A percentile compares a stretch with the other conserved stretches of the same genome.
Conservation (phyloP, 2,888 invertebrate genomes). For the Bellardia pandia region DNA sequence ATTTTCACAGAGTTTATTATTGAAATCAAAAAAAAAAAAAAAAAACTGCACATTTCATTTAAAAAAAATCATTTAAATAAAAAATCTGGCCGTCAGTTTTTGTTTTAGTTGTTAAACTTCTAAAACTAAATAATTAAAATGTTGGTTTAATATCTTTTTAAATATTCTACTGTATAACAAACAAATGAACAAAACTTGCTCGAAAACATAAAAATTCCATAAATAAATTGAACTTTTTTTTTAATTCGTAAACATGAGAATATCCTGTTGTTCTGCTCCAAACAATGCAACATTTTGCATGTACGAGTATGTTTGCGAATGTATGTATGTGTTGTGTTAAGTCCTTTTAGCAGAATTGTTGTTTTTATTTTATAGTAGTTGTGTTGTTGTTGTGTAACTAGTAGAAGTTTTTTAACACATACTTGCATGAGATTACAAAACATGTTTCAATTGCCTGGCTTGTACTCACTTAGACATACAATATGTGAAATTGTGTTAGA, state of each 20-base stretch:
- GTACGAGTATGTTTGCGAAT: not conserved
- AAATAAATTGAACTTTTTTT: conserved; percentile 55
- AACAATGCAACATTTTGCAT: conserved; percentile 39
- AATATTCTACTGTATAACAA: not conserved
- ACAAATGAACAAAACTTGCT: not conserved
- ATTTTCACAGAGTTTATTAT: too few species aligned
- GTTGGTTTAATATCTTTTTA: conserved; percentile 3
- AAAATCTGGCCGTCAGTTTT: too few species aligned
- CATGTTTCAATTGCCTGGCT: conserved; percentile 51
- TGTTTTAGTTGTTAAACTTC: too few species aligned
- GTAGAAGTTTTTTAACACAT: conserved; percentile 44
- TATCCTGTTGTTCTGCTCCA: conserved; percentile 39
- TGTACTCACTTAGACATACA: not conserved
- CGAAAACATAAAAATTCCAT: not conserved
- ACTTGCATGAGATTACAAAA: conserved; percentile 53
- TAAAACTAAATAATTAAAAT: not conserved
- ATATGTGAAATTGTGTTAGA: not conserved
- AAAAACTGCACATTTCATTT: too few species aligned
- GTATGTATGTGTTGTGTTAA: not conserved
- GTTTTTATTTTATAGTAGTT: not conserved
- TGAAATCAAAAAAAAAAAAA: too few species aligned
- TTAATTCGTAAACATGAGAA: conserved; percentile 53
- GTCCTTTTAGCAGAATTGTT: not conserved
- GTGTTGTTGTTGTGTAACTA: not conserved
- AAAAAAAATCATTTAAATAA: too few species aligned